Evolutionary conservation across 1,140 invertebrate species (phyloP), one percentile per base, ranked within the genome.

Genomic region (Bacillus rossius): DNA sequence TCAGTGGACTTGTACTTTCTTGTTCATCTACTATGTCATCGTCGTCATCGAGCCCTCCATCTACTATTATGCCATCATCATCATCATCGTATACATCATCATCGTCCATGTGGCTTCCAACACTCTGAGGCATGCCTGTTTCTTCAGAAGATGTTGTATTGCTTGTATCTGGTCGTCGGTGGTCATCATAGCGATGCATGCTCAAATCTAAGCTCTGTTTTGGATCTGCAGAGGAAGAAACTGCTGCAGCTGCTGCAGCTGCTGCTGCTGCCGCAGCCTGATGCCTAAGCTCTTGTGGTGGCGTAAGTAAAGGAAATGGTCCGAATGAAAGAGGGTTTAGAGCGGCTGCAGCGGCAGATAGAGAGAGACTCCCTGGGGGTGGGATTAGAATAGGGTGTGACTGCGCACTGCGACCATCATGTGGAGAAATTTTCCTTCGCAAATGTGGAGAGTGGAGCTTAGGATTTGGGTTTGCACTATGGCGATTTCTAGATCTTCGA

Each of bases 391-490:
- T 73, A 8, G 88, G 89, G 71, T 91, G 92, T 16, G 88, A 82
- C 76, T 91, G 91, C 1, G 91, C 84, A 61, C 88, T 93, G 61
- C 93, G 81, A 0, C 94, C 92, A 67, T 96, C 92, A 65, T 96
- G 92, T 8, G 93, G 91, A 57, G 92, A 93, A 64, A 96, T 94
- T 77, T 96, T 95, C 65, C 94, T 76, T 42, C 94, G 77, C 56
- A 94, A 69, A 71, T 98, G 94, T 1, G 95, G 94, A 7, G 92
- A 97, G 75, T 99, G 97, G 4, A 99, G 77, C 73, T 99, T 99
- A 0, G 97, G 96, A 77, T 99, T 99, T 0, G 95, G 96, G 75
- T 99, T 99, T 7, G 96, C 94, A 72, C 91, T 95, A 73, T 99
- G 97, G 1, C 97, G 82, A 71, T 99, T 99, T 25, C 96, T 79